phyloP scores from a whole-genome alignment of 2,888 invertebrate genomes.

The Furcula furcula region DNA sequence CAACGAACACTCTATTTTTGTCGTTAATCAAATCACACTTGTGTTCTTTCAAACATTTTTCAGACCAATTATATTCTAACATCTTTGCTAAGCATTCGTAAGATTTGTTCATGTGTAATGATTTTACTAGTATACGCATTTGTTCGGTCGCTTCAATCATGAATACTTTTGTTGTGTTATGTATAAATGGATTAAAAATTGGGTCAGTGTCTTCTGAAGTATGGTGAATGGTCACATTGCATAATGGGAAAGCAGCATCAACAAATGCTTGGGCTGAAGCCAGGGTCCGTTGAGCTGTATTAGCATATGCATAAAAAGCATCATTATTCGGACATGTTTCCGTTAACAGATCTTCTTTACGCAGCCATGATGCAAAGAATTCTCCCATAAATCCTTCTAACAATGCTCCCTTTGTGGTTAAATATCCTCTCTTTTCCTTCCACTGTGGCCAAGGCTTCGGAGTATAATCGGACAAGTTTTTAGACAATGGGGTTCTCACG shows the following conservation, averaged over 20 bases:
- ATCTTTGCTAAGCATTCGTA: constrained; percentile 48
- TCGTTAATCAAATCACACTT: constrained; percentile 53
- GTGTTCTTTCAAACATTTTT: constrained; percentile 42
- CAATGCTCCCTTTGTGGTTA: constrained; percentile 54
- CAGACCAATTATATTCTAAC: constrained; percentile 58
- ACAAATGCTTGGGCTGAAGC: constrained; percentile 61
- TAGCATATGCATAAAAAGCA: constrained; percentile 59
- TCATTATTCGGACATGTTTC: constrained; percentile 46
- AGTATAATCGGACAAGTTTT: constrained; percentile 43
- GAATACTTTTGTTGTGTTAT: constrained; percentile 50
- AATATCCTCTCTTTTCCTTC: constrained; percentile 51
- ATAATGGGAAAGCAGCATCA: constrained; percentile 51
- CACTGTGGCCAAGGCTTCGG: constrained; percentile 58
- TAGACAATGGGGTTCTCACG: constrained; percentile 57
- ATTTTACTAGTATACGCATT: constrained; percentile 46
- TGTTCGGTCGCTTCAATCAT: constrained; percentile 39
- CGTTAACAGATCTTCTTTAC: constrained; percentile 38
- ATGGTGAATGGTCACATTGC: constrained; percentile 55
- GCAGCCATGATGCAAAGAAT: constrained; percentile 48
- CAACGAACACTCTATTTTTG: constrained; percentile 43
- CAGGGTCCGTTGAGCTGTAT: constrained; percentile 57
- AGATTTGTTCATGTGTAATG: constrained; percentile 44
- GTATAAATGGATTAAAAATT: constrained; percentile 59
- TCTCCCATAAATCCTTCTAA: constrained; percentile 62
- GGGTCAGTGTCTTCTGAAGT: constrained; percentile 42